These are phyloP conservation scores for Coregonus clupeaformis DNA, from an alignment of 2,113 vertebrate species.

Conservation along the genomic window DNA sequence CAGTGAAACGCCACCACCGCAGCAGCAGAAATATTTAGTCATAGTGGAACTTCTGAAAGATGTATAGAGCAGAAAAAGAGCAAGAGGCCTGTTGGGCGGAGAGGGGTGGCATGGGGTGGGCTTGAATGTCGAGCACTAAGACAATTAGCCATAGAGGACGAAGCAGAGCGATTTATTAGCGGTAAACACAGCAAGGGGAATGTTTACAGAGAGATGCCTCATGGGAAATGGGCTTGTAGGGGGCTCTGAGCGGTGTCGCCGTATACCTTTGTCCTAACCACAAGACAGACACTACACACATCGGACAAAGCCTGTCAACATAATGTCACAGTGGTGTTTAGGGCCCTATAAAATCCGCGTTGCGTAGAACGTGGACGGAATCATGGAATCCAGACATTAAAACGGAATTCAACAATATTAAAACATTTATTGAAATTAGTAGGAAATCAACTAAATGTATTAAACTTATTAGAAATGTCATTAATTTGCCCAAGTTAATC, in stretches of 20 bases:
- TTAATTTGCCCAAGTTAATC: no score
- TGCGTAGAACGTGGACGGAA: no score
- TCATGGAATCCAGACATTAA: no score
- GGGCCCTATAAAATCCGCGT: no score
- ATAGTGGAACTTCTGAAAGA: constrained; percentile 51
- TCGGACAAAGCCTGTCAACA: no score
- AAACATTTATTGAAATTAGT: no score
- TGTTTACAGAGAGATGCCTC: constrained; percentile 13
- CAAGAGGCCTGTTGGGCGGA: neutral
- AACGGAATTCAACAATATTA: no score
- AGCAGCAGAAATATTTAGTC: constrained; percentile 46
- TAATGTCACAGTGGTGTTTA: no score
- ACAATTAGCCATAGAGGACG: constrained; percentile 14
- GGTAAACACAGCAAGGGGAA: constrained; percentile 18
- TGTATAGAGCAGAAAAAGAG: constrained; percentile 4
- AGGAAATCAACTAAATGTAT: no score
- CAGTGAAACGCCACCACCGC: constrained; percentile 33
- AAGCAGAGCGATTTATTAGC: constrained; percentile 19
- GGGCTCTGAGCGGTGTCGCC: neutral
- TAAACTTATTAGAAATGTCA: no score
- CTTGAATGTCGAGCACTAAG: constrained; percentile 7
- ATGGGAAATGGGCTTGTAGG: constrained; percentile 6
- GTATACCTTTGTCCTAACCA: constrained; percentile 11
- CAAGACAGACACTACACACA: neutral
- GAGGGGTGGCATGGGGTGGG: neutral